Evolutionary conservation across 2,113 vertebrate genomes (phyloP), one percentile per base, ranked within the genome.

Genomic region (Parus major): DNA sequence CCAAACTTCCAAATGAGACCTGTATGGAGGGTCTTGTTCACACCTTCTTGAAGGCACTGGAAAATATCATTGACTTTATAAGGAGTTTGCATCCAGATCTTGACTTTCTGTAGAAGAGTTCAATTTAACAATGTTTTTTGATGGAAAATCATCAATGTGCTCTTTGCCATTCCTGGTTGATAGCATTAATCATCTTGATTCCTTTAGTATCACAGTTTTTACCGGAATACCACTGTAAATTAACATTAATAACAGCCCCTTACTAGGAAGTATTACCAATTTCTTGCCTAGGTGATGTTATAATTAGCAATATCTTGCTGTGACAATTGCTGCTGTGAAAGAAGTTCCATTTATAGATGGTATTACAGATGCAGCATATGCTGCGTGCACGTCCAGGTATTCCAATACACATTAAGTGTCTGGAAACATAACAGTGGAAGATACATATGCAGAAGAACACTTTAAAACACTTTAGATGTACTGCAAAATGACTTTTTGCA

Each of bases 231-330:
- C 11, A 28, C 64, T 76, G 73, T 70, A 95, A 81, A 91, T 96
- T 82, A 76, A 41, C 71, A 44, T 72, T 93, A 93, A 87, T 96
- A 81, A 53, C 41, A 94, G 47, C 60, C 55, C 81, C 50, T 72
- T 65, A 88, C 41, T 79, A 94, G 93, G 76, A 94, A 94, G 39
- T 35, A 44, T 78, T 83, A 90, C 57, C 35, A 55, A 69, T 81
- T 89, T 87, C 78, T 94, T 94, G 84, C 61, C 96, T 95, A 95
- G 75, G 60, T 96, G 75, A 76, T 80, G 60, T 82, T 97, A 96
- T 95, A 96, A 96, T 96, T 94, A 94, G 71, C 47, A 91, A 8
- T 52, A 88, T 86, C 82, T 88, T 86, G 75, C 82, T 93, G 82
- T 92, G 92, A 95, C 79, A 96, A 86, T 73, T 88, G 91, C 59